Conservation (phyloP, 2,113 vertebrate species). For the Pandion haliaetus region DNA sequence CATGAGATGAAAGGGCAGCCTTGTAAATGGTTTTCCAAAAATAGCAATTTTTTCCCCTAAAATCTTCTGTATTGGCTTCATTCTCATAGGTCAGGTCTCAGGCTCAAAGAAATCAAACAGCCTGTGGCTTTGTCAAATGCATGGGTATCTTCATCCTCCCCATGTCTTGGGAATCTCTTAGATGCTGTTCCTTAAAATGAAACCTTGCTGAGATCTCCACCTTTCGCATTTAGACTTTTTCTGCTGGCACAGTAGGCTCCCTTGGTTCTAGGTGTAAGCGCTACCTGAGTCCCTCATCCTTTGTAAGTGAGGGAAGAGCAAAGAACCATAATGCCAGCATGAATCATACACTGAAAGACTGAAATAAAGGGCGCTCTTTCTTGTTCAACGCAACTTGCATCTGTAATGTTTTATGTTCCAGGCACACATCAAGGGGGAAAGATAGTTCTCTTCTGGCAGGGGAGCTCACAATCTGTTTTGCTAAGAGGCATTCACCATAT, state of each 20-base stretch:
- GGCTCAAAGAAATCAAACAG: background rate
- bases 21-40: conserved; percentile 17
- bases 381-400: background rate
- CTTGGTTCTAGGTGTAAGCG: background rate
- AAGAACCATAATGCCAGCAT: background rate
- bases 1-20: conserved; percentile 23
- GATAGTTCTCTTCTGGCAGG: background rate
- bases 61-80: background rate
- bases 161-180: background rate
- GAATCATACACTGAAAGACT: background rate
- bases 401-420: background rate
- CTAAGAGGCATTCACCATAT: background rate
- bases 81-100: background rate
- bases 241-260: background rate
- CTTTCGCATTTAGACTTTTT: background rate
- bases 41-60: background rate
- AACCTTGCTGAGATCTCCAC: background rate
- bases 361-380: background rate
- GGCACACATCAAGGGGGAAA: background rate
- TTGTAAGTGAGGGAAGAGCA: background rate
- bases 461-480: background rate
- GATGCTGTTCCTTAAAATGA: background rate
- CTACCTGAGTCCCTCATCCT: background rate
- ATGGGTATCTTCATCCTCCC: background rate
- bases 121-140: background rate